Percentiles rank a stretch among this genome's conserved stretches.
These are phyloP conservation scores for Plectropomus leopardus DNA, from an alignment of 2,113 vertebrate species.

Conservation along the genomic window DNA sequence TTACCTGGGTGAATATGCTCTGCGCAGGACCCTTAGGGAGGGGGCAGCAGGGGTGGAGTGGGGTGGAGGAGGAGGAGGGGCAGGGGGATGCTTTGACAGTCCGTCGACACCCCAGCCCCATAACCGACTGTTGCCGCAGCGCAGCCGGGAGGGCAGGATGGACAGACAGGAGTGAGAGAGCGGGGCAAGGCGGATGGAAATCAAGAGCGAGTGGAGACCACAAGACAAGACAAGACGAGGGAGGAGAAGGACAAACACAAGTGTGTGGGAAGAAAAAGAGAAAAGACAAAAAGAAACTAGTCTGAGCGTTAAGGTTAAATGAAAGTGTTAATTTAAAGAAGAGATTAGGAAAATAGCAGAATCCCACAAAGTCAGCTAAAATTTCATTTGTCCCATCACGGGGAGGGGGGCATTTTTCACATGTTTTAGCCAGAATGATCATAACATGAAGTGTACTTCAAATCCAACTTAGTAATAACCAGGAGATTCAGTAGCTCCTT, in stretches of 20 bases:
- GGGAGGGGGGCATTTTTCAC: neutral
- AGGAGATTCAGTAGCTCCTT: neutral
- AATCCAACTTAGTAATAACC: neutral
- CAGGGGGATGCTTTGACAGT: slow-evolving; percentile 94
- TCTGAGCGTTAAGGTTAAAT: slow-evolving; percentile 83
- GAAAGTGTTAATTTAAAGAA: slow-evolving; percentile 72
- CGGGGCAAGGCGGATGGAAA: slow-evolving; percentile 21
- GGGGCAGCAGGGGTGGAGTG: slow-evolving; percentile 95
- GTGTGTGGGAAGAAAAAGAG: slow-evolving; percentile 71
- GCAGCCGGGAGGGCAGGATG: slow-evolving; percentile 78
- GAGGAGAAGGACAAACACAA: slow-evolving; percentile 50
- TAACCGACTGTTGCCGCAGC: slow-evolving; percentile 91
- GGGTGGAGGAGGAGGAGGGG: slow-evolving; percentile 93
- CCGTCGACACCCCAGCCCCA: slow-evolving; percentile 99
- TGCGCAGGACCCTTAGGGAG: slow-evolving; percentile 96
- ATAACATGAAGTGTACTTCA: neutral
- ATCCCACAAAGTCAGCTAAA: slow-evolving; percentile 61
- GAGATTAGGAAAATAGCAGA: slow-evolving; percentile 77
- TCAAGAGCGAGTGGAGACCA: slow-evolving; percentile 41
- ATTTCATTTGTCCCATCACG: neutral
- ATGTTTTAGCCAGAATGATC: neutral
- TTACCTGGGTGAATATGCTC: slow-evolving; percentile 98
- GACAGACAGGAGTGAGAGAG: slow-evolving; percentile 66
- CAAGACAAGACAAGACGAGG: slow-evolving; percentile 48
- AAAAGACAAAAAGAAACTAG: slow-evolving; percentile 84